Base-by-base conservation (phyloP, 2,797 vertebrate genomes). In the Apogon hyalosoma region DNA sequence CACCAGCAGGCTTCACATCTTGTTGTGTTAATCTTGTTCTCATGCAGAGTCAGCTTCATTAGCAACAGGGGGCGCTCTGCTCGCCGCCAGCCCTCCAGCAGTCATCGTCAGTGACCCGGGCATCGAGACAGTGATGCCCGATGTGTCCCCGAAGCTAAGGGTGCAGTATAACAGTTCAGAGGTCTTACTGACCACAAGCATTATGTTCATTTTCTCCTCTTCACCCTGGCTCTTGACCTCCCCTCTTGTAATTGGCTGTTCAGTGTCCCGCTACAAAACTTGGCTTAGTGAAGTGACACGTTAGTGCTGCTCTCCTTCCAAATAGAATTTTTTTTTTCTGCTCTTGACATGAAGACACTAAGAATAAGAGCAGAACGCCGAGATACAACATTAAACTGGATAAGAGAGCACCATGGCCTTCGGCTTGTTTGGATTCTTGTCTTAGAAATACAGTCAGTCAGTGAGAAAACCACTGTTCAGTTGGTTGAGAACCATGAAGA, bases 271-370 rank as follows among this genome's bases (percentile, higher is more conserved):
- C 28, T 33, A 47, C 16, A 33, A 18, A 28, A 36, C 21, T 52
- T 40, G 14, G 41, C 19, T 52, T 16, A 48, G 42, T 50, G 58
- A 47, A 49, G 53, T 24, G 63, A 53, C 66, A 61, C 13, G 21
- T 31, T 31, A 48, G 38, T 38, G 31, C 59, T 63, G 16, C 12
- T 62, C 24, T 56, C 38, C 8, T 31, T 10, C 6, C 8, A 39
- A 39, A 38, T 6, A 36, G 12, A 24, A 31, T 24, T 24, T 24
- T 24, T 24, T 24, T 24, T 15, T 16, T 48, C 14, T 6, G 31
- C 19, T 18, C 18, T 41, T 12, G 15, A 48, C 36, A 48, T 42
- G 19, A 24, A 38, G n/a, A 13, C 53, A 39, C 3, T 48, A 5
- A 31, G 31, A 43, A 40, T 13, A 42, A 18, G 12, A 19, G 18